Percentiles rank a stretch among this genome's conserved stretches.
These are phyloP conservation scores for Acanthurus lineatus DNA, from an alignment of 2,797 vertebrate genomes.

Conservation along the genomic window DNA sequence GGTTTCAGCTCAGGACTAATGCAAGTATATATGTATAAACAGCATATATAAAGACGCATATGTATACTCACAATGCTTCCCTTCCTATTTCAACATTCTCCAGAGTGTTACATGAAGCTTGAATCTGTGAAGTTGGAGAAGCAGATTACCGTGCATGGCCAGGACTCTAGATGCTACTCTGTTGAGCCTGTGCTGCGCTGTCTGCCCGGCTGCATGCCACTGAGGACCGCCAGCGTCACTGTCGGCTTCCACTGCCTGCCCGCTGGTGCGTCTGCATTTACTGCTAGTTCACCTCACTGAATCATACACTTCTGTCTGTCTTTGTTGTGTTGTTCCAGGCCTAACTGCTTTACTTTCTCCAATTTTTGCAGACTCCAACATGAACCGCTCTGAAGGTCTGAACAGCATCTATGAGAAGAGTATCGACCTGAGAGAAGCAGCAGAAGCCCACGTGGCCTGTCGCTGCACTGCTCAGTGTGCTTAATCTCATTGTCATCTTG, in stretches of 20 bases:
- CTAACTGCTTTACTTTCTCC: constrained; percentile 28
- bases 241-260: constrained; percentile 84
- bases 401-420: constrained; percentile 79
- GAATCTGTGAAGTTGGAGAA: constrained; percentile 83
- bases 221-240: constrained; percentile 73
- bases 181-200: constrained; percentile 85
- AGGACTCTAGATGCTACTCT: constrained; percentile 84
- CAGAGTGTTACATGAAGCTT: constrained; percentile 81
- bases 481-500: constrained; percentile 43
- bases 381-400: constrained; percentile 54
- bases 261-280: constrained; percentile 70
- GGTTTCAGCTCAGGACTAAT: background rate
- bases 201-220: constrained; percentile 75
- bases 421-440: constrained; percentile 74
- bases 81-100: constrained; percentile 13
- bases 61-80: background rate
- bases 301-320: background rate
- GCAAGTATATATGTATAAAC: too few relatives aligned
- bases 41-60: background rate
- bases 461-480: constrained; percentile 79
- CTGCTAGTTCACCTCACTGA: background rate
- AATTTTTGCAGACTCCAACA: constrained; percentile 70
- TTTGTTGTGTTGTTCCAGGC: background rate
- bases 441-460: constrained; percentile 82
- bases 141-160: constrained; percentile 62